Conservation (phyloP, 2,113 vertebrate genomes). For the Typhlomys cinereus region DNA sequence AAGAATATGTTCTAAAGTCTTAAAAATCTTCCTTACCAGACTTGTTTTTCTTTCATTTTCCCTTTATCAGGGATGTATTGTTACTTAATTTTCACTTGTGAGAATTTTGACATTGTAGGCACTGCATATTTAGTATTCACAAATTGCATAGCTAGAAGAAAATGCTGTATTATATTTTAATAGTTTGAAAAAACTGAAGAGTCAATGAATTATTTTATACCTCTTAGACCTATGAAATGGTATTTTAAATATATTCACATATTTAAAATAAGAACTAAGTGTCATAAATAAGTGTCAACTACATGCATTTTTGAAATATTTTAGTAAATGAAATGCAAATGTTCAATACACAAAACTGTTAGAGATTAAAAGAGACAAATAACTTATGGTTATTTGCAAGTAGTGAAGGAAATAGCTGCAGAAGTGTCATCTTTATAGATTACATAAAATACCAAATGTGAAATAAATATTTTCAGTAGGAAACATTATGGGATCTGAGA, state of each 20-base stretch:
- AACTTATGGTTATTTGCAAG: neutral
- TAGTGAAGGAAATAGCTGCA: neutral
- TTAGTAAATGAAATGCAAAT: conserved; percentile 43
- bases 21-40: neutral
- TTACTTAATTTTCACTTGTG: neutral
- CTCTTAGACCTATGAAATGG: neutral
- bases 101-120: neutral
- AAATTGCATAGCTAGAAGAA: neutral
- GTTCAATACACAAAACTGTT: neutral
- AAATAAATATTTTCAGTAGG: neutral
- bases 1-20: neutral
- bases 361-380: neutral
- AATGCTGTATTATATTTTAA: conserved; percentile 24
- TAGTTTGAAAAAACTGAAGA: conserved; percentile 24
- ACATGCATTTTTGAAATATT: neutral
- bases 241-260: conserved; percentile 48
- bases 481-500: neutral
- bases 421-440: neutral
- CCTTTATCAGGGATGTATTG: neutral
- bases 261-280: neutral
- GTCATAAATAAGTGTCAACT: conserved; percentile 32
- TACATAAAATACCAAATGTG: neutral
- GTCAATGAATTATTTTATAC: conserved; percentile 35
- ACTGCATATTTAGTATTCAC: conserved; percentile 32
- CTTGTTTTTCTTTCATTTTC: neutral